Conservation (phyloP, 2,113 vertebrate genomes). For the Condylura cristata region DNA sequence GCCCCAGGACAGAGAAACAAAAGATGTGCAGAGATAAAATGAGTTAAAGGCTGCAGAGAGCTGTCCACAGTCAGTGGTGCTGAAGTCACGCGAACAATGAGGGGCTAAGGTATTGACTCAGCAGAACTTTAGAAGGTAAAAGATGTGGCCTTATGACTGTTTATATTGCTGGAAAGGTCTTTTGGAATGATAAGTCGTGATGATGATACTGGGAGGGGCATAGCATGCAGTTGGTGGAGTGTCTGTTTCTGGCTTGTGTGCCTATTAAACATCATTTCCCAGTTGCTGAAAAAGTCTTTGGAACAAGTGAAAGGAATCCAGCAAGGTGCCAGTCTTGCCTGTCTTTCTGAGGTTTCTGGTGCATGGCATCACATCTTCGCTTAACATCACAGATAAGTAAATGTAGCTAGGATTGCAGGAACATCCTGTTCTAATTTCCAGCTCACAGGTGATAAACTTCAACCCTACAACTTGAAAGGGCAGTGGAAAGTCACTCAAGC, state of each 20-base stretch:
- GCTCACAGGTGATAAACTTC: neutral
- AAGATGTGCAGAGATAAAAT: neutral
- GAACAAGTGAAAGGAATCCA: neutral
- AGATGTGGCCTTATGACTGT: neutral
- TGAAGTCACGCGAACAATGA: neutral
- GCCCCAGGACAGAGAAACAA: neutral
- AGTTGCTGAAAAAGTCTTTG: neutral
- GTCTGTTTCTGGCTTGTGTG: neutral
- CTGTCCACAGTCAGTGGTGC: neutral
- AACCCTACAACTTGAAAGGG: neutral
- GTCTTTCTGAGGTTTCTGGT: neutral
- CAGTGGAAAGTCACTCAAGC: neutral
- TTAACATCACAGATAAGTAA: neutral
- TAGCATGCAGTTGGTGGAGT: neutral
- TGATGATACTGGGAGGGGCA: too few species aligned
- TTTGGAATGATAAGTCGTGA: neutral
- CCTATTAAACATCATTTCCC: neutral
- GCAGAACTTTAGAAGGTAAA: neutral
- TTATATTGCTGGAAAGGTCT: neutral
- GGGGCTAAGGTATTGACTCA: neutral
- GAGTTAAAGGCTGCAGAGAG: neutral
- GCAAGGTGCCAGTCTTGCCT: neutral
- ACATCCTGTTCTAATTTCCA: neutral
- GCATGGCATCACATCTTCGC: neutral
- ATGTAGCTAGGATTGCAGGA: neutral